phyloP scores from a whole-genome alignment of 2,797 vertebrate species.

The Sebastes kiyomatsui region DNA sequence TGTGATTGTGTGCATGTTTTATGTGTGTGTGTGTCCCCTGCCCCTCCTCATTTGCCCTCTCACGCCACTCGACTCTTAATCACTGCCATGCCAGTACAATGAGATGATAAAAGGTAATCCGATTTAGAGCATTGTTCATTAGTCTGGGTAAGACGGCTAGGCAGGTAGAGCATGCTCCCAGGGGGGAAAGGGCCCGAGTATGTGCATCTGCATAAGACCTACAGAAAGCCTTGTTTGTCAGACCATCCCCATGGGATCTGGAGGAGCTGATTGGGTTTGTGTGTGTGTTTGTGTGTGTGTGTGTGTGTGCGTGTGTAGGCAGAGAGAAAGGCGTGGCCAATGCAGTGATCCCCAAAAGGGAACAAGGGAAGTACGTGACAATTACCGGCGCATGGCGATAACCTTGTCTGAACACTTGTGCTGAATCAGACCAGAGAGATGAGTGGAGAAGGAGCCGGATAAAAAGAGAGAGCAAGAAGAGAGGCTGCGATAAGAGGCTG shows the following conservation, averaged over 20 bases:
- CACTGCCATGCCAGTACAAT: slow-evolving; percentile 65
- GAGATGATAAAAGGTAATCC: slow-evolving; percentile 77
- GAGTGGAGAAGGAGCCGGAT: slow-evolving; percentile 38
- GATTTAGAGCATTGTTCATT: slow-evolving; percentile 75
- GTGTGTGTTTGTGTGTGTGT: neutral
- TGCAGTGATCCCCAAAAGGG: slow-evolving; percentile 58
- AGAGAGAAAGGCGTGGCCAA: slow-evolving; percentile 22
- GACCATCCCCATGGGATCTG: slow-evolving; percentile 31
- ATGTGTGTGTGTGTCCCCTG: neutral
- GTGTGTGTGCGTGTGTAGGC: neutral
- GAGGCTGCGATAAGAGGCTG: slow-evolving; percentile 43
- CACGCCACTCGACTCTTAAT: slow-evolving; percentile 64
- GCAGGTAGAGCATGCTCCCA: slow-evolving; percentile 50
- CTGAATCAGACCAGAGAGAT: slow-evolving; percentile 57
- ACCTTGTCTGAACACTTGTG: slow-evolving; percentile 61
- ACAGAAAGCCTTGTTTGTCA: slow-evolving; percentile 60
- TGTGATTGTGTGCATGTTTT: slow-evolving; percentile 21
- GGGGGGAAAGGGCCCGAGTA: slow-evolving; percentile 15
- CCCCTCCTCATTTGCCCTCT: slow-evolving; percentile 46
- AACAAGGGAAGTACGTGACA: slow-evolving; percentile 57
- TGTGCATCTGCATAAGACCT: slow-evolving; percentile 47
- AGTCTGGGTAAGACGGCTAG: slow-evolving; percentile 64
- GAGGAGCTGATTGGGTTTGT: slow-evolving; percentile 12
- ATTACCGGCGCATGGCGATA: slow-evolving; percentile 48
- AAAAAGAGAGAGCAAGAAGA: slow-evolving; percentile 36